Evolutionary conservation across 2,113 vertebrate species (phyloP).

Genomic region (Fukomys damarensis): DNA sequence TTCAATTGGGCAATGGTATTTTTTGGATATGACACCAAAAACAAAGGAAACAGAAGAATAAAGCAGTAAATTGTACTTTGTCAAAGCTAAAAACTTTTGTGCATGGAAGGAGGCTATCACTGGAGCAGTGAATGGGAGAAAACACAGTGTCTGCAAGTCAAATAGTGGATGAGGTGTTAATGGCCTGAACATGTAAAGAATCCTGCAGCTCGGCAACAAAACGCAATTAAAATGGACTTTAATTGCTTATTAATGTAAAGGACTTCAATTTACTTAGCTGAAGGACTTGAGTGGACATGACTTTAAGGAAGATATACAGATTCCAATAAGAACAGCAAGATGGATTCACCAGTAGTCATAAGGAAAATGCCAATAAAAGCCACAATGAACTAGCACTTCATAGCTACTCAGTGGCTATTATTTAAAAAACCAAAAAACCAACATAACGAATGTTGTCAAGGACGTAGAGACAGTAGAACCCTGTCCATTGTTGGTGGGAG

Average conservation of each 20-base stretch:
- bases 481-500: background rate
- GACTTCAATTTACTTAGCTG: background rate
- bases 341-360: background rate
- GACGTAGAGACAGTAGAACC: background rate
- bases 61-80: background rate
- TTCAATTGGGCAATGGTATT: background rate
- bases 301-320: background rate
- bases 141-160: too few species aligned
- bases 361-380: background rate
- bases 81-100: background rate
- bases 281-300: background rate
- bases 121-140: background rate
- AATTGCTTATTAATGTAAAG: background rate
- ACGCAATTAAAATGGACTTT: background rate
- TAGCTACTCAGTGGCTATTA: background rate
- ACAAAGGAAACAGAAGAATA: background rate
- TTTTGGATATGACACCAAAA: background rate
- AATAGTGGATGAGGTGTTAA: background rate
- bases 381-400: background rate
- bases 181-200: background rate
- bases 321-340: background rate
- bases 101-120: background rate
- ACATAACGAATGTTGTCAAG: background rate
- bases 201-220: background rate
- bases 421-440: background rate